Base-by-base conservation (phyloP, 92 coral and sea anemone species). In the Phymanthus crucifer region DNA sequence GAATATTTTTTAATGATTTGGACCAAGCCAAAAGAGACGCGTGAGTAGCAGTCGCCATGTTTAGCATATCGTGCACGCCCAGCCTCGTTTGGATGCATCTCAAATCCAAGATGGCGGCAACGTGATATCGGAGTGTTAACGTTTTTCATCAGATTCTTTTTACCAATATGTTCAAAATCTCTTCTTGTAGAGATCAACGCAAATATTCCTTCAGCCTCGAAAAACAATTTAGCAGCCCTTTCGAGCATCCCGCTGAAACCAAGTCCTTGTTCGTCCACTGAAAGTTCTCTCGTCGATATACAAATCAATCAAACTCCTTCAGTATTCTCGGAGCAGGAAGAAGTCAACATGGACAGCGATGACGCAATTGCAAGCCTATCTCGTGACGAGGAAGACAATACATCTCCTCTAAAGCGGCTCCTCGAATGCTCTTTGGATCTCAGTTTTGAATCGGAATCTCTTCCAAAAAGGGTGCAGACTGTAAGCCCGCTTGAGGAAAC, bases 151-250 rank as follows among this genome's bases (percentile, higher is more conserved):
- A n/a, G n/a, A n/a, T n/a, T n/a, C n/a, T n/a, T n/a, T n/a, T 40
- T 38, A 6, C 26, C 34, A 7, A 13, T 0, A 13, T 12, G 14
- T 47, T 21, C 31, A 9, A 19, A 4, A 10, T 74, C 52, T 19
- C 23, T 57, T 58, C 17, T 58, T 57, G 36, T 40, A 77, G 81
- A 58, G 8, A 77, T 77, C 37, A 77, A 77, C 26, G 72, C 73
- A n/a, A 43, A 48, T 27, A 61, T 77, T 12, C 73, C 81, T 4
- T 38, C 72, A 29, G 50, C 35, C 29, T 6, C 23, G 16, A 64
- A 35, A 32, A 17, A 24, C 34, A 12, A 69, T 34, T 32, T 24
- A 19, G 17, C 4, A 7, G 12, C 24, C 35, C 17, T n/a, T 27
- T 27, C 34, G 26, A 34, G 29, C 26, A 71, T 40, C 27, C 33